Percentiles rank a stretch among this genome's conserved stretches.
Conservation (phyloP, 2,797 vertebrate species). For the Psittacula derbiana region DNA sequence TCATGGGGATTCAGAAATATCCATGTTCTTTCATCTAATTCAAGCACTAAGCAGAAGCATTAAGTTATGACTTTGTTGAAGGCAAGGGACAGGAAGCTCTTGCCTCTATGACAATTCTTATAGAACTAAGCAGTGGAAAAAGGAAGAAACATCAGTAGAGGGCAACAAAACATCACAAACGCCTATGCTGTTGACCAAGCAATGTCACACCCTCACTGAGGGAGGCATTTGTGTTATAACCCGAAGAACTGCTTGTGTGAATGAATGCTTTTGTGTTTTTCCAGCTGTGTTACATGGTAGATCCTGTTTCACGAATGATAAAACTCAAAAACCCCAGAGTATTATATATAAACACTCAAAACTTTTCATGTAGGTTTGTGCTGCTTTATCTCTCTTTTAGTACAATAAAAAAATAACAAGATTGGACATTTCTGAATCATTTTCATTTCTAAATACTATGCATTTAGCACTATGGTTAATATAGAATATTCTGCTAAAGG, state of each 20-base stretch:
- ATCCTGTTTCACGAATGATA: background rate
- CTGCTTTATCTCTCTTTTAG: background rate
- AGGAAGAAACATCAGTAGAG: background rate
- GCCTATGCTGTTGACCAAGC: fast-evolving
- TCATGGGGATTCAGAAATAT: background rate
- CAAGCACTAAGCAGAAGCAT: background rate
- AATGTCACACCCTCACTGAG: background rate
- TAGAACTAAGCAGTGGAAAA: background rate
- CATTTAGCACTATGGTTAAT: background rate
- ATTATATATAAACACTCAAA: background rate
- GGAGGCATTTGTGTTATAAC: background rate
- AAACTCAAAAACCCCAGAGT: background rate
- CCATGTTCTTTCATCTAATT: fast-evolving
- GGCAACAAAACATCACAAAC: conserved; percentile 14
- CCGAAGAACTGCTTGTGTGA: background rate
- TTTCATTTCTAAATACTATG: background rate
- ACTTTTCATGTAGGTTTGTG: background rate
- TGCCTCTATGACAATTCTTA: background rate
- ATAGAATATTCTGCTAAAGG: background rate
- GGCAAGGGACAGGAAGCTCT: background rate
- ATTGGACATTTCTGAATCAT: background rate
- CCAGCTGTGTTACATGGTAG: fast-evolving
- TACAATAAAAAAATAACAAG: background rate
- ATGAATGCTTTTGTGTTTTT: background rate
- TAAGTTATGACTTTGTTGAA: background rate